Conservation (phyloP, 2,888 invertebrate species). For the Corythucha ciliata region DNA sequence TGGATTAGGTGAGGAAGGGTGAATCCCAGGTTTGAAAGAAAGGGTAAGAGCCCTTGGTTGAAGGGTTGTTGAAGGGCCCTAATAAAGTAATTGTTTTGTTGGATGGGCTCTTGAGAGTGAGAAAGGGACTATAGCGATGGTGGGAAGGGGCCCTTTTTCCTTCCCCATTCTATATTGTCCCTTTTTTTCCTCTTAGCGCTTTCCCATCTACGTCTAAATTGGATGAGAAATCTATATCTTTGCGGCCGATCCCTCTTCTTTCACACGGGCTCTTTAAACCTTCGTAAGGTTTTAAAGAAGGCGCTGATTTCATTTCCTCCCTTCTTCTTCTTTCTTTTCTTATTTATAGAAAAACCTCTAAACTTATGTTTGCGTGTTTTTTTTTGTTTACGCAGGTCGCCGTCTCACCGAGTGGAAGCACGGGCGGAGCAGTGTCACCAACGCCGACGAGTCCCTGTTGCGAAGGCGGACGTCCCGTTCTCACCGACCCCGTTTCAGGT, state of each 20-base stretch:
- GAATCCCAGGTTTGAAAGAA: no score
- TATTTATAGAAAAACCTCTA: no score
- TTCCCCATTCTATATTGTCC: background rate
- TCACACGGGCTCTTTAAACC: no score
- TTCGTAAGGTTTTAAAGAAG: no score
- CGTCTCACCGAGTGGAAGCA: conserved; percentile 44
- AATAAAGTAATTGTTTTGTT: conserved; percentile 23
- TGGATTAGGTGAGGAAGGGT: no score
- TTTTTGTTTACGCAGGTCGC: conserved; percentile 46
- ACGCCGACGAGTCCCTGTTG: conserved; percentile 58
- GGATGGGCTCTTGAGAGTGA: background rate
- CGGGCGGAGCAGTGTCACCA: conserved; percentile 37
- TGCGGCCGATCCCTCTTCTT: conserved; percentile 5
- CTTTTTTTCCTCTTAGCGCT: background rate
- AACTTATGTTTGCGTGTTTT: no score
- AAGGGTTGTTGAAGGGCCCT: background rate
- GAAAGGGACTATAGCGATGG: conserved; percentile 1
- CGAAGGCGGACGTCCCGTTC: conserved; percentile 82
- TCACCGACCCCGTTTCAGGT: conserved; percentile 86
- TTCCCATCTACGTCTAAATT: conserved; percentile 12
- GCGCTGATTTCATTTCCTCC: background rate
- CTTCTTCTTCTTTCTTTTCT: conserved; percentile 7
- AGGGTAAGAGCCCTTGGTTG: background rate
- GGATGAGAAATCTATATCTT: conserved; percentile 24
- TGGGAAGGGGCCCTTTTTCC: conserved; percentile 10